Percentiles rank a stretch among this genome's conserved stretches.
Conservation (phyloP, 1,140 invertebrate species). For the Drosophila ficusphila region DNA sequence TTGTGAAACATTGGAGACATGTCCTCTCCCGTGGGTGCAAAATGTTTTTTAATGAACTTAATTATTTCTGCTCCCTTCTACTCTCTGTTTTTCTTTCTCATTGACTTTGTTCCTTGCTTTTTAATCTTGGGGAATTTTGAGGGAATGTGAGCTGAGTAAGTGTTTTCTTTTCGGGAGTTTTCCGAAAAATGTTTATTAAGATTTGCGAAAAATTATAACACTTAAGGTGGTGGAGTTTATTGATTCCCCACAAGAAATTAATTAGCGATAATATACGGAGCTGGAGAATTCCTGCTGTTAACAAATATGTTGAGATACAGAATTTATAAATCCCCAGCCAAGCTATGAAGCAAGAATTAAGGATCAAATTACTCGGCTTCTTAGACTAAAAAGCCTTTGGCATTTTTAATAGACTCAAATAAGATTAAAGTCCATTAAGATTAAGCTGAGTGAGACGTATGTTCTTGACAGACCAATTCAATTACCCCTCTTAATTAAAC, state of each 20-base stretch:
- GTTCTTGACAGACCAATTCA: neutral
- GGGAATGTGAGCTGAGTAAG: neutral
- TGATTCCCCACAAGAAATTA: neutral
- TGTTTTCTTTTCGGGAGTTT: neutral
- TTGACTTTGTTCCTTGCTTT: constrained; percentile 22
- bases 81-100: constrained; percentile 8
- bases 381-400: constrained; percentile 5
- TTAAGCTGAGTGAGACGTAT: constrained; percentile 25
- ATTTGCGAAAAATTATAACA: neutral
- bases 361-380: neutral
- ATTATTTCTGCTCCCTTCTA: constrained; percentile 44
- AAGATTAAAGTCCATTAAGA: constrained; percentile 25
- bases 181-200: neutral
- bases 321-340: no score
- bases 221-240: neutral
- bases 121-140: neutral
- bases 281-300: no score
- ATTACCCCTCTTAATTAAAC: constrained; percentile 13
- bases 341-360: no score
- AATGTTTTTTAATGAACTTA: constrained; percentile 73
- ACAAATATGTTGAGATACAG: no score
- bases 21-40: constrained; percentile 24
- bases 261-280: neutral
- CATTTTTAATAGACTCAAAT: constrained; percentile 17
- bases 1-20: constrained; percentile 20